Evolutionary conservation across 2,888 invertebrate genomes (phyloP).

Genomic region (Capitulum mitella): DNA sequence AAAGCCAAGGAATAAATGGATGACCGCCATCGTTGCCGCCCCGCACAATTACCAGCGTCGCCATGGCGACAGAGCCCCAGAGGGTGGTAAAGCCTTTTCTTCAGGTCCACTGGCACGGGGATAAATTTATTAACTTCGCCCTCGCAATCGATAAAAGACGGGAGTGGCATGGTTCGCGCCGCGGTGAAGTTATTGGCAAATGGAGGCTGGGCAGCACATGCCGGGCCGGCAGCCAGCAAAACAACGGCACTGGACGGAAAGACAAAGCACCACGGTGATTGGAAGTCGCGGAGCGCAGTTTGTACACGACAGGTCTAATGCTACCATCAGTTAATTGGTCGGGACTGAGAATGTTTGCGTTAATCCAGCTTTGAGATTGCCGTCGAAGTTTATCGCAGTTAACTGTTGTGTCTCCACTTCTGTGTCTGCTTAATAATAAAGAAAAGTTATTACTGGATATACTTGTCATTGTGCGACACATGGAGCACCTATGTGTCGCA

Average conservation of each 20-base stretch:
- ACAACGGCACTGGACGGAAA: neutral
- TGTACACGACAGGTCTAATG: no score
- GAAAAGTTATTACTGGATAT: no score
- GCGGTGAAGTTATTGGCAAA: neutral
- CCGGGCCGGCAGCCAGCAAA: neutral
- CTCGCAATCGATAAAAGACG: constrained; percentile 2
- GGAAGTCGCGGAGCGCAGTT: no score
- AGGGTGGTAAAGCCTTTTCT: neutral
- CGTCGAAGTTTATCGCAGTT: no score
- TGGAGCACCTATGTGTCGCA: no score
- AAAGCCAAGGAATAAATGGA: constrained; percentile 4
- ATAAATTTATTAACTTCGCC: constrained; percentile 11
- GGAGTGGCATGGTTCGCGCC: neutral
- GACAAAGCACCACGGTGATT: no score
- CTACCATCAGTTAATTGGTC: no score
- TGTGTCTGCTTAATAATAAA: no score
- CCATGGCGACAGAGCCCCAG: neutral
- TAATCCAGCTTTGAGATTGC: no score
- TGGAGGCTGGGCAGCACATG: neutral
- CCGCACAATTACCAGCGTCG: neutral
- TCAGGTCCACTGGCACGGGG: neutral
- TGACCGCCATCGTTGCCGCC: neutral
- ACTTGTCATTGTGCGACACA: no score
- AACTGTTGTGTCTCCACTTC: no score
- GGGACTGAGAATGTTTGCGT: no score